Evolutionary conservation across 2,888 invertebrate species (phyloP), one percentile per base, ranked within the genome.

Genomic region (Danaus chrysippus): DNA sequence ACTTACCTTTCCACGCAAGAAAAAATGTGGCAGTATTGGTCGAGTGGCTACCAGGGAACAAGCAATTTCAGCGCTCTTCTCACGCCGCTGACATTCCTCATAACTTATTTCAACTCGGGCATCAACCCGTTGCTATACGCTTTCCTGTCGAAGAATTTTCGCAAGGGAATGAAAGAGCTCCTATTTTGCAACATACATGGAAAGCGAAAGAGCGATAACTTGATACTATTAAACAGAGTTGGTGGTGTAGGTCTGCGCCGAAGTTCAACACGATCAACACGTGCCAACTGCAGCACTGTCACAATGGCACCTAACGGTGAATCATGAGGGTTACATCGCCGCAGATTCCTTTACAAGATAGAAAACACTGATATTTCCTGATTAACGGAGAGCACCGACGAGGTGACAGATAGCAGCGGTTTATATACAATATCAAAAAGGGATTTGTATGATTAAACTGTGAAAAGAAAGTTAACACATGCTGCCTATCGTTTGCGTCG

Each of bases 101-200:
- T 97, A 71, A 94, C 97, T 53, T 98, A 97, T 82, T 94, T 96
- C 84, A 97, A 98, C 91, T 97, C 97, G 15, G 97, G 95, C 56
- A 93, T 98, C 68, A 98, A 98, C 86, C 98, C 98, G 0, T 89
- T 98, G 58, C 92, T 98, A 10, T 98, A 98, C 85, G 97, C 97
- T 3, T 96, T 98, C 80, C 91, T 98, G 59, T 93, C 93, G 5
- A 93, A 95, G 66, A 95, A 96, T 76, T 97, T 97, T 82, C 92
- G 96, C 60, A 94, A 95, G 76, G 96, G 96, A 17, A 96, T 97
- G 94, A 92, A 93, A 66, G 97, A 97, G 81, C 91, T 97, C 23
- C 82, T 97, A 43, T 91, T 93, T 65, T 96, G 95, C 76, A 88
- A 82, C 61, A 86, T 81, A 61, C 80, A 82, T 23, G 82, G 81